Conservation (phyloP, 1,140 invertebrate genomes). For the Trigoniulus corallinus region DNA sequence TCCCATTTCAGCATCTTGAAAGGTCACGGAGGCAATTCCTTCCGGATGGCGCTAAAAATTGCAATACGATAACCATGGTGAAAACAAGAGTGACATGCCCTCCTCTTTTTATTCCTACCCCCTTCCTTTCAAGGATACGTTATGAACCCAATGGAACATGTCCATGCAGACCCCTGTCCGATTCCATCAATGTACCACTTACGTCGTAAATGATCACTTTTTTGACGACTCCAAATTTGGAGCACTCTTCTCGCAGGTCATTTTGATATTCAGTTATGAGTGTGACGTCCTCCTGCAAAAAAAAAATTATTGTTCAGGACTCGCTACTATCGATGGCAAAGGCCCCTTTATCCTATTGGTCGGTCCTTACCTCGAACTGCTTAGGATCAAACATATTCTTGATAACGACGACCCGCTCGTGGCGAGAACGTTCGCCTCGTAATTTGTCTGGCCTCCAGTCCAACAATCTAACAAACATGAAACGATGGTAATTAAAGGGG, state of each 20-base stretch:
- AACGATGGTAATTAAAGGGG: neutral
- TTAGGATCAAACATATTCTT: slow-evolving; percentile 84
- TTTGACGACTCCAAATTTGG: slow-evolving; percentile 79
- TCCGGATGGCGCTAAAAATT: slow-evolving; percentile 66
- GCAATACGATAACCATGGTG: neutral
- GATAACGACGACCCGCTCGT: slow-evolving; percentile 80
- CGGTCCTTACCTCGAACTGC: slow-evolving; percentile 53
- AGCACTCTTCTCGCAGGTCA: slow-evolving; percentile 72
- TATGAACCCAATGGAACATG: neutral
- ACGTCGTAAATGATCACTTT: slow-evolving; percentile 89
- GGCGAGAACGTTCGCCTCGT: slow-evolving; percentile 59
- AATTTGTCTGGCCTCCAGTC: slow-evolving; percentile 91
- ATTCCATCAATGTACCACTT: slow-evolving; percentile 24
- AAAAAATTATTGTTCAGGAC: slow-evolving; percentile 1
- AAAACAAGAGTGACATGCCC: too few species aligned
- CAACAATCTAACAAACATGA: slow-evolving; percentile 47
- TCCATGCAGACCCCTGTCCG: neutral
- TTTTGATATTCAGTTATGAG: slow-evolving; percentile 81
- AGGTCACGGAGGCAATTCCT: slow-evolving; percentile 81
- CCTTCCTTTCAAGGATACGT: too few species aligned
- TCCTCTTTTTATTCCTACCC: too few species aligned
- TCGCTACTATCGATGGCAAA: too few species aligned
- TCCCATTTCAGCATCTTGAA: slow-evolving; percentile 75
- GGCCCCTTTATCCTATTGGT: too few species aligned
- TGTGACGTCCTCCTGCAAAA: slow-evolving; percentile 49